A percentile compares a stretch with the other conserved stretches of the same genome.
Evolutionary conservation across 2,888 invertebrate species (phyloP).

Genomic region (Epicampocera succincta): DNA sequence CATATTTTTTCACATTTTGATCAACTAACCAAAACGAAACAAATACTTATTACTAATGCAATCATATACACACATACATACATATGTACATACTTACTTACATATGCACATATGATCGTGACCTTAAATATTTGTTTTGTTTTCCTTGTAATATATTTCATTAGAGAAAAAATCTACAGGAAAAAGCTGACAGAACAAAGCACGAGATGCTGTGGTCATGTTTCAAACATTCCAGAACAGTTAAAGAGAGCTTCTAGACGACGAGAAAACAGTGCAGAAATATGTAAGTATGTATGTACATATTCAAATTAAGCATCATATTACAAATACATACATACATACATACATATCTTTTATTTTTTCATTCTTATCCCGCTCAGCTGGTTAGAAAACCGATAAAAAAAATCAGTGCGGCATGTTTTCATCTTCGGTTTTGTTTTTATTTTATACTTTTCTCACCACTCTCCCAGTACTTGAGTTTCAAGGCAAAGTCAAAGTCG

Average conservation of each 20-base stretch:
- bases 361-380: slow-evolving; percentile 6
- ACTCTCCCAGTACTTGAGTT: slow-evolving; percentile 59
- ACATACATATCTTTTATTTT: not conserved
- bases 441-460: slow-evolving; percentile 50
- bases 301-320: slow-evolving; percentile 56
- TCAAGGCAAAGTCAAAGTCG: slow-evolving; percentile 42
- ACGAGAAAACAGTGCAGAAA: slow-evolving; percentile 15
- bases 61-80: too few relatives aligned
- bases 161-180: not conserved
- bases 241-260: slow-evolving; percentile 8
- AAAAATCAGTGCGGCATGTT: slow-evolving; percentile 50
- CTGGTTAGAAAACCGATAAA: slow-evolving; percentile 26
- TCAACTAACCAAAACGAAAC: too few relatives aligned
- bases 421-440: slow-evolving; percentile 39
- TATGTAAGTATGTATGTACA: too few relatives aligned
- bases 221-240: slow-evolving; percentile 52
- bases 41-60: too few relatives aligned
- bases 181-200: not conserved
- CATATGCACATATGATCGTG: slow-evolving; percentile 14
- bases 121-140: slow-evolving; percentile 23
- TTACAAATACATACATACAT: slow-evolving; percentile 45
- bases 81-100: too few relatives aligned
- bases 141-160: slow-evolving; percentile 49
- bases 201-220: slow-evolving; percentile 38
- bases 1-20: too few relatives aligned